These are phyloP conservation scores for Synanthedon myopaeformis DNA, from an alignment of 2,888 invertebrate species.

Conservation along the genomic window DNA sequence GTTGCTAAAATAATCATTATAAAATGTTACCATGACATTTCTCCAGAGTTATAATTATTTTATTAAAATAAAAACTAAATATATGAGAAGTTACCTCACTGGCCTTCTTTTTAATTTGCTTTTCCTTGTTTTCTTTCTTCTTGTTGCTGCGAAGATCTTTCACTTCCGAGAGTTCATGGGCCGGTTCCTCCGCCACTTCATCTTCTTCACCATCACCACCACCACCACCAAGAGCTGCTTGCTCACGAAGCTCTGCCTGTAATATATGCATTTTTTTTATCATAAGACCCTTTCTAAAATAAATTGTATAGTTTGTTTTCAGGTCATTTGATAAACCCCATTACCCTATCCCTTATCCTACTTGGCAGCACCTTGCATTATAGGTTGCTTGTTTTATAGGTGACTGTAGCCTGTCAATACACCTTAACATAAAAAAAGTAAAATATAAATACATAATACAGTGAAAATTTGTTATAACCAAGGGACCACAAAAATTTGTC, in stretches of 20 bases:
- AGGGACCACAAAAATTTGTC: too few species aligned
- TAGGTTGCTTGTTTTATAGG: too few species aligned
- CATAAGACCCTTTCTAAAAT: neutral
- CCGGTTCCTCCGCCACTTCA: slow-evolving; percentile 25
- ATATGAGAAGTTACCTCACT: slow-evolving; percentile 27
- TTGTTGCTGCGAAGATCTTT: slow-evolving; percentile 64
- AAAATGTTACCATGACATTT: too few species aligned
- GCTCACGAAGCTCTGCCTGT: slow-evolving; percentile 50
- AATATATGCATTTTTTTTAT: slow-evolving; percentile 27
- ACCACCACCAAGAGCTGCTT: slow-evolving; percentile 28
- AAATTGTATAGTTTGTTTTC: neutral
- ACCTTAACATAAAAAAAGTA: too few species aligned
- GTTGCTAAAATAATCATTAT: neutral
- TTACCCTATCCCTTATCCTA: too few species aligned
- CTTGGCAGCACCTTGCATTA: too few species aligned
- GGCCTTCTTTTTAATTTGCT: slow-evolving; percentile 56
- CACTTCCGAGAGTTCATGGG: slow-evolving; percentile 47
- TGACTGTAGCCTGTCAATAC: too few species aligned
- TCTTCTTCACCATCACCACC: slow-evolving; percentile 5
- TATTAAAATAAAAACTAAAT: too few species aligned
- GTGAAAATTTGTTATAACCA: too few species aligned
- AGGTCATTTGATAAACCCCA: neutral
- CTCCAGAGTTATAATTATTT: too few species aligned
- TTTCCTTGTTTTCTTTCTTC: slow-evolving; percentile 65
- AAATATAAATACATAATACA: too few species aligned